Base-by-base conservation (phyloP, 2,888 invertebrate species). In the Leptopilina syphax region DNA sequence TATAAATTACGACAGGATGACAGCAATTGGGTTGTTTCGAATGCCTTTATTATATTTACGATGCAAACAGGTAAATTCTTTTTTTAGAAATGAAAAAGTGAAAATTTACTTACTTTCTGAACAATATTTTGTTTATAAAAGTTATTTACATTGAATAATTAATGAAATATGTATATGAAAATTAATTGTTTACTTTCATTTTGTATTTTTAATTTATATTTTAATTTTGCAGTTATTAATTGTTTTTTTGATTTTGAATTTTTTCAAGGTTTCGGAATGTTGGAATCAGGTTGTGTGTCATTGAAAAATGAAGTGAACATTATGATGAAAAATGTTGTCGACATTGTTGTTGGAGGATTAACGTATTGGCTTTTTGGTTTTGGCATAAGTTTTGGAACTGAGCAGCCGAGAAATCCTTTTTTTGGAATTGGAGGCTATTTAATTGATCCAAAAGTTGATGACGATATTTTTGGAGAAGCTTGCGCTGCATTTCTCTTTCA, bases 311-410 rank as follows among this genome's bases (percentile, higher is more conserved):
- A 98, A 93, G 97, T 98, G 0, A 98, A 98, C 91, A 98, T 99
- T 80, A 98, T 98, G 98, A 97, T 98, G 96, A 98, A 98, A 92
- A 98, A 98, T 89, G 95, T 98, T 0, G 96, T 97, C 0, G 98
- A 98, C 87, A 97, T 98, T 77, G 96, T 97, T 0, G 94, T 98
- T 27, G 98, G 98, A 3, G 98, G 97, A 81, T 91, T 97, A 13
- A 97, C 98, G 0, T 98, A 98, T 92, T 99, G 98, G 98, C 94
- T 97, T 57, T 97, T 98, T 90, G 98, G 98, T 0, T 98, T 96
- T 91, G 98, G 97, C 0, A 94, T 98, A 92, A 97, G 97, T 5
- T 98, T 97, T 89, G 98, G 98, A 0, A 93, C 95, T 27, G 95
- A 95, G 0, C 92, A 94, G 0, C 93, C 95, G 27, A 95, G 95